These are phyloP conservation scores for Halichoerus grypus DNA, from an alignment of 2,113 vertebrate species.

Conservation along the genomic window DNA sequence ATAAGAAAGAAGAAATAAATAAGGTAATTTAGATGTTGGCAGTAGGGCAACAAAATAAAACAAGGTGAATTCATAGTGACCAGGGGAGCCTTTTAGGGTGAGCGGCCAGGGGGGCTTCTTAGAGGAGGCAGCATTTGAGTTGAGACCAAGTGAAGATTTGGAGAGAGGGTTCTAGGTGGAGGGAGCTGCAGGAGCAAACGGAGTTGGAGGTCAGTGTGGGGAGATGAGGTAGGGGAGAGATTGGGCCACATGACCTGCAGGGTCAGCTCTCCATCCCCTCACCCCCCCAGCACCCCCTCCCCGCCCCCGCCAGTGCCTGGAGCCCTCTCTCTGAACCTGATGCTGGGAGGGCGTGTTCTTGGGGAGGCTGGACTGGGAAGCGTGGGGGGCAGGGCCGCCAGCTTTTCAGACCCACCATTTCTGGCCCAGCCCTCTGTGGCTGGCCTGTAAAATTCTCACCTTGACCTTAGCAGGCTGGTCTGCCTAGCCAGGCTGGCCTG, in stretches of 20 bases:
- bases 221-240: neutral
- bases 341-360: neutral
- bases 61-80: neutral
- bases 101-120: neutral
- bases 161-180: neutral
- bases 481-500: neutral
- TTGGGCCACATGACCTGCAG: neutral
- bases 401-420: neutral
- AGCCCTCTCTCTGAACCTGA: neutral
- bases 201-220: neutral
- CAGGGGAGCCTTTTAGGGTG: neutral
- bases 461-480: neutral
- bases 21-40: neutral
- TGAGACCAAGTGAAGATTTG: neutral
- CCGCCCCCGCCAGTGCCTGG: neutral
- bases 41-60: neutral
- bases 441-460: constrained; percentile 47
- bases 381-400: neutral
- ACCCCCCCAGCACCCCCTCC: fast-evolving
- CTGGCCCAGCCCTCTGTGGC: neutral
- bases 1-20: neutral
- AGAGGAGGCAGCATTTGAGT: neutral
- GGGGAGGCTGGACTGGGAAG: neutral
- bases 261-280: neutral
- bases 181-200: neutral